Conservation (phyloP, 1,140 invertebrate genomes). For the Nephila pilipes region DNA sequence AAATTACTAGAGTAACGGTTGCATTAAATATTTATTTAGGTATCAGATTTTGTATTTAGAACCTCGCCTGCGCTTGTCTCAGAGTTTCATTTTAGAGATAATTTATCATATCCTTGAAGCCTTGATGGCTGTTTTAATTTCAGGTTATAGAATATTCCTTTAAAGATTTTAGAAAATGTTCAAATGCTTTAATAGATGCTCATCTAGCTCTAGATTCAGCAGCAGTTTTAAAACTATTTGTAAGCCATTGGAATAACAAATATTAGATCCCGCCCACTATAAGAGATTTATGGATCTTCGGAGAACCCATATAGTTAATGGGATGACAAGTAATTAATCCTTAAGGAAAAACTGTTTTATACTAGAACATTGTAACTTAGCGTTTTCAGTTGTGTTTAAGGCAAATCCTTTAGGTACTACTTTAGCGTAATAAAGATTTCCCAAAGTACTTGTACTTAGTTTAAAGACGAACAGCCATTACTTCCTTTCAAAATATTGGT, state of each 20-base stretch:
- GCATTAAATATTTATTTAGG: conserved; percentile 62
- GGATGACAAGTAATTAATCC: conserved; percentile 11
- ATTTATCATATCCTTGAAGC: background rate
- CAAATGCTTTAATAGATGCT: background rate
- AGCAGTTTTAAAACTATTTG: background rate
- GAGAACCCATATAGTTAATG: conserved; percentile 2
- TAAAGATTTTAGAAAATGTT: background rate
- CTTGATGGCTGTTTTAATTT: background rate
- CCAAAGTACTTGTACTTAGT: background rate
- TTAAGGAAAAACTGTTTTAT: background rate
- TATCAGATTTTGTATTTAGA: conserved; percentile 35
- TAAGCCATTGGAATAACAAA: background rate
- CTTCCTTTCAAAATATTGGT: too few species aligned
- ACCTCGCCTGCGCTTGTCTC: background rate
- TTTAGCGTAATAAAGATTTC: background rate
- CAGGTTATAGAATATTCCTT: background rate
- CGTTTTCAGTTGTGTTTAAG: background rate
- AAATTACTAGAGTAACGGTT: conserved; percentile 59
- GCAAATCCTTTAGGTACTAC: background rate
- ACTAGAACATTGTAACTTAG: background rate
- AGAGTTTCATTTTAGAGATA: background rate
- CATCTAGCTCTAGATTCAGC: background rate
- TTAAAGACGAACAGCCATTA: background rate
- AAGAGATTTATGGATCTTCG: background rate
- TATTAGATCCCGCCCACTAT: background rate